phyloP scores from a whole-genome alignment of 2,797 vertebrate species.

The Phataginus tetradactyla region DNA sequence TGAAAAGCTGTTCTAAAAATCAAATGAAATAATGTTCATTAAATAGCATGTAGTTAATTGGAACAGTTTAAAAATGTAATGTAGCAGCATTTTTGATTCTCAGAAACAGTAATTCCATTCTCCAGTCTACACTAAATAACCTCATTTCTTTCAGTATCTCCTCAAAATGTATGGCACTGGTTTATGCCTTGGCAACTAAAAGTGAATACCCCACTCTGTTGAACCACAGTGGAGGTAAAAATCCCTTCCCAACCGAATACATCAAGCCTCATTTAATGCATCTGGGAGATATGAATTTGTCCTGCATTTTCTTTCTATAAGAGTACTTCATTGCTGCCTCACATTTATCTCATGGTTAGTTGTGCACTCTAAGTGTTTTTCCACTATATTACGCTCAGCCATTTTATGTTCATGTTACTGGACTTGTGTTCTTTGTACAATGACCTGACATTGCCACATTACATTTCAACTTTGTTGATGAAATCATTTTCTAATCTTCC shows the following conservation, averaged over 20 bases:
- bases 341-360: slow-evolving; percentile 59
- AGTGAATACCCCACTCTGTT: neutral
- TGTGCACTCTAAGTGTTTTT: slow-evolving; percentile 47
- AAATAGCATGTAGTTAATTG: slow-evolving; percentile 40
- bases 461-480: slow-evolving; percentile 66
- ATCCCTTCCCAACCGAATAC: slow-evolving; percentile 24
- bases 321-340: slow-evolving; percentile 61
- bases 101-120: slow-evolving; percentile 46
- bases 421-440: slow-evolving; percentile 64
- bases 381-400: slow-evolving; percentile 19
- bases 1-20: neutral
- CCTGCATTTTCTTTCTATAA: slow-evolving; percentile 55
- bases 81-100: neutral
- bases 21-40: slow-evolving; percentile 15
- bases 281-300: slow-evolving; percentile 63
- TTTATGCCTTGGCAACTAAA: slow-evolving; percentile 22
- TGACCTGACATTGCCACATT: slow-evolving; percentile 58
- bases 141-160: slow-evolving; percentile 49
- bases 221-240: slow-evolving; percentile 31
- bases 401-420: neutral
- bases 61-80: slow-evolving; percentile 6
- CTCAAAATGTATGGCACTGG: slow-evolving; percentile 53
- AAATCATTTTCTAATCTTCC: slow-evolving; percentile 67
- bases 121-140: neutral
- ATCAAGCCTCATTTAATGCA: slow-evolving; percentile 52